Conservation (phyloP, 2,113 vertebrate genomes). For the Cavia porcellus region DNA sequence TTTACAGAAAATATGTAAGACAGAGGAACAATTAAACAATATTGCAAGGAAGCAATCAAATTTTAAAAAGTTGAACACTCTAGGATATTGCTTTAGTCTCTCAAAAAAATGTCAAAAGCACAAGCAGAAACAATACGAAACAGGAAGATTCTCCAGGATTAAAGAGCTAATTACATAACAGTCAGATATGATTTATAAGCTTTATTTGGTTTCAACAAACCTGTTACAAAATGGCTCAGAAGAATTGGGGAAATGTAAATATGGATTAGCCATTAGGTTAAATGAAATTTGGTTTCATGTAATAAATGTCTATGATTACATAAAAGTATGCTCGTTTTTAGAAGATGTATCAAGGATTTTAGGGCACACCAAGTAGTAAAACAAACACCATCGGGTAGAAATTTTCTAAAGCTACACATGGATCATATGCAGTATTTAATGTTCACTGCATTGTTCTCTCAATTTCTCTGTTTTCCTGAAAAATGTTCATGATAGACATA, state of each 20-base stretch:
- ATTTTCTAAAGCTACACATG: not conserved
- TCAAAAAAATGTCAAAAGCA: conserved; percentile 26
- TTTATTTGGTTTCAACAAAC: conserved; percentile 17
- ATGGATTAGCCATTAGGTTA: not conserved
- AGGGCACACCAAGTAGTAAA: not conserved
- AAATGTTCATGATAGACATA: conserved; percentile 17
- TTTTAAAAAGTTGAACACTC: not conserved
- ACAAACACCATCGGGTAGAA: not conserved
- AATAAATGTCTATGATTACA: not conserved
- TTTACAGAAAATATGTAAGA: conserved; percentile 12
- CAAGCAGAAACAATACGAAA: conserved; percentile 15
- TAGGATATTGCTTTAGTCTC: not conserved
- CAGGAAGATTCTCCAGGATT: not conserved
- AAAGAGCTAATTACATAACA: not conserved
- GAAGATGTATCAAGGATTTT: not conserved
- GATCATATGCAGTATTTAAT: not conserved
- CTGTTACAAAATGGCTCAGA: not conserved
- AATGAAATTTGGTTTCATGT: not conserved
- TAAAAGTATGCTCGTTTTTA: conserved; percentile 19
- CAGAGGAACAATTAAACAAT: not conserved
- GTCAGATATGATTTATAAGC: not conserved
- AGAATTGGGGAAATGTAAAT: not conserved
- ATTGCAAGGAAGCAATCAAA: not conserved
- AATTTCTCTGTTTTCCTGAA: not conserved
- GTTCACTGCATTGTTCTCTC: not conserved